A percentile compares a stretch with the other conserved stretches of the same genome.
Evolutionary conservation across 2,113 vertebrate species (phyloP).

Genomic region (Dermatemys mawii): DNA sequence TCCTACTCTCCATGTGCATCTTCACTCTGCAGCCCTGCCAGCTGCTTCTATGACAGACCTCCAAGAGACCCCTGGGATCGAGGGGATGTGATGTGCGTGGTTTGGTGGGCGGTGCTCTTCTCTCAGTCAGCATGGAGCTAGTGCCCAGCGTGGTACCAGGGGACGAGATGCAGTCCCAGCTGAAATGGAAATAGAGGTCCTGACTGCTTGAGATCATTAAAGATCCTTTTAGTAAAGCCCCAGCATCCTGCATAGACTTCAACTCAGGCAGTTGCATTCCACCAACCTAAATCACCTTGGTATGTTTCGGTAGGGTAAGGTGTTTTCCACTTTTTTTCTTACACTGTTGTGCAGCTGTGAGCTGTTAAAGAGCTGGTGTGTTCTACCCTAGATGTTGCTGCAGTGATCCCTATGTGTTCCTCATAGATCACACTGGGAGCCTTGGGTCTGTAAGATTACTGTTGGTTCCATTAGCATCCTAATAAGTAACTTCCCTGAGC

Average conservation of each 20-base stretch:
- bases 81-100: not conserved
- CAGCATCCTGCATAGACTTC: not conserved
- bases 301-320: accelerated
- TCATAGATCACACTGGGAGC: not conserved
- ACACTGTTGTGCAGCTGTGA: accelerated
- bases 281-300: not conserved
- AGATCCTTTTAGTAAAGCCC: not conserved
- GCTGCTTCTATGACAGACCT: not conserved
- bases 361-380: not conserved
- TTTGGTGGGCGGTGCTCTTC: not conserved
- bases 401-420: not conserved
- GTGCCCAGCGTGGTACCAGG: accelerated
- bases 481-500: not conserved
- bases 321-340: not conserved
- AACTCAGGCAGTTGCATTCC: not conserved
- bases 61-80: not conserved
- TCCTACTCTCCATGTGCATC: not conserved
- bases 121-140: accelerated
- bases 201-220: not conserved
- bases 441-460: not conserved
- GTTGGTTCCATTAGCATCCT: not conserved
- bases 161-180: not conserved
- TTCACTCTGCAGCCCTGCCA: not conserved
- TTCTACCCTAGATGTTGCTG: not conserved
- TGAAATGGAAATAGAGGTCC: not conserved